Conservation (phyloP, 2,113 vertebrate genomes). For the Gobius niger region DNA sequence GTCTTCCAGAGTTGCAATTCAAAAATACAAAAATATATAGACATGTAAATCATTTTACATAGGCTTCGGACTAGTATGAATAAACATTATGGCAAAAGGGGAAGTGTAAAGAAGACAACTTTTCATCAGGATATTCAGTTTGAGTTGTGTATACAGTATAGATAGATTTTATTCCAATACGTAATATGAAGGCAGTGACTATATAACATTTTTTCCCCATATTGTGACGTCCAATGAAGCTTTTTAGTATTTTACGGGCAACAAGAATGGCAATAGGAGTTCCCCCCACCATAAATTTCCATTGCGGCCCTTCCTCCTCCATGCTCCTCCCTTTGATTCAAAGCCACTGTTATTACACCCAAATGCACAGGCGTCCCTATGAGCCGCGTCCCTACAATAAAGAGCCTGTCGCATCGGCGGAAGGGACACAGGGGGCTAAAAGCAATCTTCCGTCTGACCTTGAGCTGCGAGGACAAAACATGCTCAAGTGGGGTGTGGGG, state of each 20-base stretch:
- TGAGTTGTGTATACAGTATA: neutral
- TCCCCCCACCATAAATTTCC: neutral
- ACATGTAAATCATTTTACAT: too few species aligned
- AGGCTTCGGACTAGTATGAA: too few species aligned
- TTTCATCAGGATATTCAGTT: too few species aligned
- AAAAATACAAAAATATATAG: too few species aligned
- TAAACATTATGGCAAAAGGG: too few species aligned
- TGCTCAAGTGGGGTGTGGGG: constrained; percentile 28
- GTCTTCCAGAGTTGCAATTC: too few species aligned
- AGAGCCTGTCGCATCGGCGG: constrained; percentile 28
- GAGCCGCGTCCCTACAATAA: constrained; percentile 53
- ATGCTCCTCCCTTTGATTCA: constrained; percentile 21
- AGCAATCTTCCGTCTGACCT: constrained; percentile 76
- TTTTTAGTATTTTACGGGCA: neutral
- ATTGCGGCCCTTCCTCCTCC: neutral
- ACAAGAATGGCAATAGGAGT: neutral
- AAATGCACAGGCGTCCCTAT: constrained; percentile 23
- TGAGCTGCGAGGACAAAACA: constrained; percentile 66
- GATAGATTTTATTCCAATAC: neutral
- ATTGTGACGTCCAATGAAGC: neutral
- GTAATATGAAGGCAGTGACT: neutral
- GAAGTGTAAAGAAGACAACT: too few species aligned
- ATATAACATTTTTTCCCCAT: neutral
- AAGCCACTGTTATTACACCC: constrained; percentile 28
- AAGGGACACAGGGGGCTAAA: constrained; percentile 71